Conservation (phyloP, 2,113 vertebrate genomes). For the Tachycineta bicolor region DNA sequence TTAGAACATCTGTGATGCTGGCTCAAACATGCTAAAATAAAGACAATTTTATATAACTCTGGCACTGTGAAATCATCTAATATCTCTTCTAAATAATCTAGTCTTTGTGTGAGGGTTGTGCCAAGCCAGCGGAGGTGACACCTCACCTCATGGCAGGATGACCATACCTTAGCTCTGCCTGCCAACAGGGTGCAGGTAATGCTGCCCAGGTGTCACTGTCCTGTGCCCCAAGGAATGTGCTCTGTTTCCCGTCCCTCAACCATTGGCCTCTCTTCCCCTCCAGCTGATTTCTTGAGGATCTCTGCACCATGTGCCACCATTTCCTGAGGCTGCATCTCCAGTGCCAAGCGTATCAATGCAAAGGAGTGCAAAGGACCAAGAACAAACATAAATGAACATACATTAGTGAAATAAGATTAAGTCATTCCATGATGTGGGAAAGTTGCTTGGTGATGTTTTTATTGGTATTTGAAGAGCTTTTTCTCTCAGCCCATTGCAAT, state of each 20-base stretch:
- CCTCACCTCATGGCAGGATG: fast-evolving
- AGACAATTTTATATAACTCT: background rate
- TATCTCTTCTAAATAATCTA: background rate
- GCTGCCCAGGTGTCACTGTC: background rate
- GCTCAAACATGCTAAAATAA: background rate
- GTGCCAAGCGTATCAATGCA: background rate
- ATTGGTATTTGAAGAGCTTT: background rate
- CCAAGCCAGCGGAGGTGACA: background rate
- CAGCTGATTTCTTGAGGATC: background rate
- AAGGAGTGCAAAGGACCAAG: background rate
- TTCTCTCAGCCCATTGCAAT: background rate
- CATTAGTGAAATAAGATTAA: background rate
- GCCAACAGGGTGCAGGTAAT: background rate
- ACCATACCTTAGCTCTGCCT: fast-evolving
- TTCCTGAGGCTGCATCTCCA: background rate
- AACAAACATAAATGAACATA: background rate
- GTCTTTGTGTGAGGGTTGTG: background rate
- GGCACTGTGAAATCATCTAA: background rate
- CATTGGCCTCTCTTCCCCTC: background rate
- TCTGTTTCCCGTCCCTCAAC: background rate
- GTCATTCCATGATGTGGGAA: background rate
- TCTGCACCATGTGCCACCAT: fast-evolving
- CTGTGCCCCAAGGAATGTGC: background rate
- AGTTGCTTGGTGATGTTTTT: background rate
- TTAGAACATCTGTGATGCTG: background rate